phyloP scores from a whole-genome alignment of 2,888 invertebrate species.

The Apotomis turbidana region DNA sequence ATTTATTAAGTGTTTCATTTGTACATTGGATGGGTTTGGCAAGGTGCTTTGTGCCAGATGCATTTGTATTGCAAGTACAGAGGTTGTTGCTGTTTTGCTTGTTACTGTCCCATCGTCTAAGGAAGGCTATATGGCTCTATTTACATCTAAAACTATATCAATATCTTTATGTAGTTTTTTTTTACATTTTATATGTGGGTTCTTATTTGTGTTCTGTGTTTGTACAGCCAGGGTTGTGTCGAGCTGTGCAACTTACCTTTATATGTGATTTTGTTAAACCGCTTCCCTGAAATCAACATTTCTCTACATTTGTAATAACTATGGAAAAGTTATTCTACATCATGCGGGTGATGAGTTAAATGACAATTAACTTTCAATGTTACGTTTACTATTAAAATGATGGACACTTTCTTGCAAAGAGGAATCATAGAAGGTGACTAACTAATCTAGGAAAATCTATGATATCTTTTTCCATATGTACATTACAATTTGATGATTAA shows the following conservation, averaged over 20 bases:
- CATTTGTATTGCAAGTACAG: conserved; percentile 25
- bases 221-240: conserved; percentile 50
- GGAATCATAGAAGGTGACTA: conserved; percentile 1
- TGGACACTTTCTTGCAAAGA: neutral
- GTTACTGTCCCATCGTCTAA: conserved; percentile 47
- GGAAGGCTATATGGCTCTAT: conserved; percentile 21
- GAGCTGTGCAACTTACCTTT: conserved; percentile 75
- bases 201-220: conserved; percentile 24
- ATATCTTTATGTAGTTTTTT: conserved; percentile 12
- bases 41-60: conserved; percentile 31
- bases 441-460: conserved; percentile 13
- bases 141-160: conserved; percentile 34
- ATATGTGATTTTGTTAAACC: conserved; percentile 72
- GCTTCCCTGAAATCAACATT: conserved; percentile 79
- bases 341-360: conserved; percentile 23
- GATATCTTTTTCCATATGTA: neutral
- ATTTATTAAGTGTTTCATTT: conserved; percentile 4
- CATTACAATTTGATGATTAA: no score
- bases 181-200: conserved; percentile 1
- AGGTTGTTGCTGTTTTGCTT: conserved; percentile 23
- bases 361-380: neutral
- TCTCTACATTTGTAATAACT: conserved; percentile 57
- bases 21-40: conserved; percentile 25
- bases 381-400: conserved; percentile 2
- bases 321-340: conserved; percentile 24